A percentile compares a stretch with the other conserved stretches of the same genome.
These are phyloP conservation scores for Drosophila grimshawi DNA, from an alignment of 1,140 invertebrate species.

Conservation along the genomic window DNA sequence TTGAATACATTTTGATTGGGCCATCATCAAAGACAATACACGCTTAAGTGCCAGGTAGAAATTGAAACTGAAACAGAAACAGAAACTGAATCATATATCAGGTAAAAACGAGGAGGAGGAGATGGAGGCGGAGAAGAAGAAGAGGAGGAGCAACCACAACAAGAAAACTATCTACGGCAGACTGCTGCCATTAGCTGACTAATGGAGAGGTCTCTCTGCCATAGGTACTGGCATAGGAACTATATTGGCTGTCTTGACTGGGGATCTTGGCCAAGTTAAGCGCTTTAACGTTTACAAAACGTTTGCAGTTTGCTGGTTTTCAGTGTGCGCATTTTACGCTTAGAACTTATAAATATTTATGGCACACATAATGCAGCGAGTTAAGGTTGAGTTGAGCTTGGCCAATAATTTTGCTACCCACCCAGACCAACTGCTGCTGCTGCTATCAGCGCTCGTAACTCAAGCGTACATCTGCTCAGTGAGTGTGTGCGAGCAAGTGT, in stretches of 20 bases:
- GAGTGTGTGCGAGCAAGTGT: constrained; percentile 5
- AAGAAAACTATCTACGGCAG: neutral
- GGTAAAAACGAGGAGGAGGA: constrained; percentile 9
- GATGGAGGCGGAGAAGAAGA: no score
- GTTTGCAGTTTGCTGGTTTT: constrained; percentile 59
- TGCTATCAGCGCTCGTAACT: constrained; percentile 52
- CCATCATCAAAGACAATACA: constrained; percentile 25
- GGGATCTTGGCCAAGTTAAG: constrained; percentile 41
- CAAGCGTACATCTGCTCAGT: constrained; percentile 26
- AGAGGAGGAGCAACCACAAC: constrained; percentile 2
- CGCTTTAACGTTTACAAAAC: constrained; percentile 57
- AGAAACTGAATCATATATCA: constrained; percentile 40
- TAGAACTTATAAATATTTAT: constrained; percentile 81
- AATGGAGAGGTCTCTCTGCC: constrained; percentile 32
- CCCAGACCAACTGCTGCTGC: neutral
- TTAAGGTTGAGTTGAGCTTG: constrained; percentile 61
- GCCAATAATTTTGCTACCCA: constrained; percentile 64
- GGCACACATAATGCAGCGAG: constrained; percentile 76
- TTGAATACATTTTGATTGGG: constrained; percentile 47
- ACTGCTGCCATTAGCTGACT: constrained; percentile 65
- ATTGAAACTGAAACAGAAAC: constrained; percentile 2
- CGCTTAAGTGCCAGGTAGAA: constrained; percentile 6
- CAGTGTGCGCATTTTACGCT: constrained; percentile 62
- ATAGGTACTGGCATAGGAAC: neutral
- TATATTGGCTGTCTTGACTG: constrained; percentile 4